Evolutionary conservation across 2,113 vertebrate species (phyloP).

Genomic region (Nannobrachium achirus): DNA sequence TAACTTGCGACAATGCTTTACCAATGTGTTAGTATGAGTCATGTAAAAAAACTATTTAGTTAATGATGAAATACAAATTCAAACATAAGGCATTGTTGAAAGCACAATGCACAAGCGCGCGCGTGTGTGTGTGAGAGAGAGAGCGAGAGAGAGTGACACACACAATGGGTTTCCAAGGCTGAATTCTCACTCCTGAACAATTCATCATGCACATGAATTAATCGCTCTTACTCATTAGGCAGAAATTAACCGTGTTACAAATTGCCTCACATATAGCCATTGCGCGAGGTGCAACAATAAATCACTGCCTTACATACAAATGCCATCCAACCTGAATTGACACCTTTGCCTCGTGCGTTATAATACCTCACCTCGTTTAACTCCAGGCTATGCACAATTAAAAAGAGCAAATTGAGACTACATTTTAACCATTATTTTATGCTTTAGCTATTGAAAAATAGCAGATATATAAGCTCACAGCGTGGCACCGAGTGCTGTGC

Average conservation of each 20-base stretch:
- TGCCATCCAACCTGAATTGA: slow-evolving; percentile 12
- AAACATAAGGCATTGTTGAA: no score
- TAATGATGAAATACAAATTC: no score
- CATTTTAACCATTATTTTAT: no score
- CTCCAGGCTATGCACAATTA: slow-evolving; percentile 51
- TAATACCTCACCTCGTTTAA: slow-evolving; percentile 26
- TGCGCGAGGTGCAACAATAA: slow-evolving; percentile 52
- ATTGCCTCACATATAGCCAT: slow-evolving; percentile 48
- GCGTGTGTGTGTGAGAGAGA: no score
- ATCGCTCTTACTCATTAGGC: slow-evolving; percentile 62
- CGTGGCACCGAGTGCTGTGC: no score
- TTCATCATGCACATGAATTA: slow-evolving; percentile 67
- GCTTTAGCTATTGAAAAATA: no score
- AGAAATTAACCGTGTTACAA: slow-evolving; percentile 62
- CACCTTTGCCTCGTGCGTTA: slow-evolving; percentile 23
- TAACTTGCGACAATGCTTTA: no score
- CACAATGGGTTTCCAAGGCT: slow-evolving; percentile 41
- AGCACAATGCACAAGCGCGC: no score
- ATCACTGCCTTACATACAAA: slow-evolving; percentile 51
- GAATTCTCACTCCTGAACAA: slow-evolving; percentile 39
- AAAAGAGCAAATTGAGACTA: no score
- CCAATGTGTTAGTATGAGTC: no score
- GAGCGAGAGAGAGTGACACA: neutral
- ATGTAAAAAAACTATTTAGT: no score
- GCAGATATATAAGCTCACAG: no score